Evolutionary conservation across 2,113 vertebrate genomes (phyloP), one percentile per base, ranked within the genome.

Genomic region (Peromyscus leucopus): DNA sequence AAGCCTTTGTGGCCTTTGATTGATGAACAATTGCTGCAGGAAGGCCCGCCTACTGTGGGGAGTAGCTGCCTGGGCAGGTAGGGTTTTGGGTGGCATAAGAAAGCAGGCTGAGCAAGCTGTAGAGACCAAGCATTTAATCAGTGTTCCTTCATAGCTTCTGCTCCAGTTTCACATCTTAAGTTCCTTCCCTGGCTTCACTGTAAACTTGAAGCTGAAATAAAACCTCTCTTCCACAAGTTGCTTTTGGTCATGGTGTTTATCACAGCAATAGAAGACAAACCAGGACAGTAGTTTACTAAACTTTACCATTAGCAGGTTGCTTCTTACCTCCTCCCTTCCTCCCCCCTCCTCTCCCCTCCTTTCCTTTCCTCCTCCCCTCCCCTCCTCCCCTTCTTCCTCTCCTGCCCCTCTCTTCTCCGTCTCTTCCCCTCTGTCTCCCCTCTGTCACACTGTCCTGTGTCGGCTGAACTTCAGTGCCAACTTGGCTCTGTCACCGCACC

Each of bases 321-420:
- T n/a, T 67, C 39, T 33, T 67, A 9, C 28, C 2, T 9, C 9
- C 2, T 59, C 9, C 4, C 5, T 4, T 5, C 31, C 22, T 33
- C 28, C 39, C 21, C 8, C 42, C 33, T n/a, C 33, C 12, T 7
- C 19, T 21, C 7, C 2, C 48, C 19, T 36, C 61, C 9, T n/a
- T 4, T 5, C 61, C 9, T n/a, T 4, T 5, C 8, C 8, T 7
- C 5, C 33, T 16, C 4, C 1, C 21, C n/a, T 16, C n/a, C 48
- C 2, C 59, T 17, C 28, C 24, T 51, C 26, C 46, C 5, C 2
- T 21, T 3, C 2, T 16, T 48, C 39, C 9, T 26, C 5, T 9
- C 8, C 8, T 3, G 3, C 33, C 17, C 5, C 4, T 12, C 24
- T 16, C n/a, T 78, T 4, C 59, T 16, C 28, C 22, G 8, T 63